Conservation (phyloP, 1,140 invertebrate species). For the Andricus grossulariae region DNA sequence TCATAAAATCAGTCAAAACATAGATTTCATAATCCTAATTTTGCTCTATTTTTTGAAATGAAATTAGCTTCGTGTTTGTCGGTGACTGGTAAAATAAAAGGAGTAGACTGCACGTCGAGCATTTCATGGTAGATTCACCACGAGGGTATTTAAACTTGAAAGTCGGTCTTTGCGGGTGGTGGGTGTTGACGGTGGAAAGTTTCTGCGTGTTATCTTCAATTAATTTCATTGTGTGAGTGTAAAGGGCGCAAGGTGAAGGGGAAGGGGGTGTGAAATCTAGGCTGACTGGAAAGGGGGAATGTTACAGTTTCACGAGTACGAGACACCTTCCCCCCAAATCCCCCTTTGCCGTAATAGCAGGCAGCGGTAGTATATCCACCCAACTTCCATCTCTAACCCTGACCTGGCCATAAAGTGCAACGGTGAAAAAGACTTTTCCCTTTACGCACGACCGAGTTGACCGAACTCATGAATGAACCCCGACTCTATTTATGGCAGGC, state of each 20-base stretch:
- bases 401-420: conserved; percentile 69
- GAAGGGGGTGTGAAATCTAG: too few species aligned
- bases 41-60: too few species aligned
- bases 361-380: conserved; percentile 32
- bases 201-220: conserved; percentile 48
- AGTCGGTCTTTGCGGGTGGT: too few species aligned
- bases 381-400: conserved; percentile 69
- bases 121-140: too few species aligned
- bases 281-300: too few species aligned
- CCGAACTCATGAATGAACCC: conserved; percentile 71
- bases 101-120: too few species aligned
- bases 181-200: conserved; percentile 31
- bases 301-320: too few species aligned
- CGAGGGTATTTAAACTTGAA: too few species aligned
- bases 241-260: conserved; percentile 33
- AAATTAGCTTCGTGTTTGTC: too few species aligned
- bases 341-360: conserved; percentile 13
- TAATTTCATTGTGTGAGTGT: conserved; percentile 51
- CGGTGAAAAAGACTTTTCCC: conserved; percentile 71
- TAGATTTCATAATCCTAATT: too few species aligned
- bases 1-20: too few species aligned
- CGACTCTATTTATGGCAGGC: conserved; percentile 68
- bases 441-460: conserved; percentile 68
- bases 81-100: too few species aligned
- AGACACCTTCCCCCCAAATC: conserved; percentile 32